A percentile compares a stretch with the other conserved stretches of the same genome.
Conservation (phyloP, 2,888 invertebrate species). For the Pachliopta kotzebuea region DNA sequence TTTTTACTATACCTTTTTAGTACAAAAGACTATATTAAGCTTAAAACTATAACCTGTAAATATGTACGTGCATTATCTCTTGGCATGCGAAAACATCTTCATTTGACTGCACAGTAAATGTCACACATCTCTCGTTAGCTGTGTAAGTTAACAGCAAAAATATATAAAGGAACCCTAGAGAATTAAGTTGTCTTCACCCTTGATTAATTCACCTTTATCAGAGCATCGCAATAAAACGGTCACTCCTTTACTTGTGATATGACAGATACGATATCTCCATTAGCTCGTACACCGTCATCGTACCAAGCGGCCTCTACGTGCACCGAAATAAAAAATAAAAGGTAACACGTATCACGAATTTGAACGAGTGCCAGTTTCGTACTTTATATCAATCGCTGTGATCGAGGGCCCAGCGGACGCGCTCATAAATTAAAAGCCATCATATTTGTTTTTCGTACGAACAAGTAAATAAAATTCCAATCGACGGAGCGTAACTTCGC, state of each 20-base stretch:
- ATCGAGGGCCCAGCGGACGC: slow-evolving; percentile 50
- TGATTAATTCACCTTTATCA: slow-evolving; percentile 55
- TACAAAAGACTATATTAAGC: too few species aligned
- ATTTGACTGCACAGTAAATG: background rate
- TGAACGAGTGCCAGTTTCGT: slow-evolving; percentile 46
- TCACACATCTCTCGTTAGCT: background rate
- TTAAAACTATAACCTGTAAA: too few species aligned
- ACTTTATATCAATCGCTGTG: slow-evolving; percentile 43
- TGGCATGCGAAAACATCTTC: background rate
- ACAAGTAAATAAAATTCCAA: slow-evolving; percentile 71
- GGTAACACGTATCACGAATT: slow-evolving; percentile 58
- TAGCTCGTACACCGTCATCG: slow-evolving; percentile 64
- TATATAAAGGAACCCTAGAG: slow-evolving; percentile 30
- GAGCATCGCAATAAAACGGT: slow-evolving; percentile 71
- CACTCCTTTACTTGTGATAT: slow-evolving; percentile 67
- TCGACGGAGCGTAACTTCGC: slow-evolving; percentile 69
- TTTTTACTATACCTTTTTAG: background rate
- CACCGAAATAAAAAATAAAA: slow-evolving; percentile 45
- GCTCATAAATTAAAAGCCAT: slow-evolving; percentile 75
- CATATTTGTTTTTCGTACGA: slow-evolving; percentile 73
- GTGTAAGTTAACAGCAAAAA: slow-evolving; percentile 1
- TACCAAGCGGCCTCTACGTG: slow-evolving; percentile 50
- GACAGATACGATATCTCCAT: slow-evolving; percentile 74
- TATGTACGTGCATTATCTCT: background rate
- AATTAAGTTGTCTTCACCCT: slow-evolving; percentile 43